These are phyloP conservation scores for Syrphus vitripennis DNA, from an alignment of 2,888 invertebrate genomes.

Conservation along the genomic window DNA sequence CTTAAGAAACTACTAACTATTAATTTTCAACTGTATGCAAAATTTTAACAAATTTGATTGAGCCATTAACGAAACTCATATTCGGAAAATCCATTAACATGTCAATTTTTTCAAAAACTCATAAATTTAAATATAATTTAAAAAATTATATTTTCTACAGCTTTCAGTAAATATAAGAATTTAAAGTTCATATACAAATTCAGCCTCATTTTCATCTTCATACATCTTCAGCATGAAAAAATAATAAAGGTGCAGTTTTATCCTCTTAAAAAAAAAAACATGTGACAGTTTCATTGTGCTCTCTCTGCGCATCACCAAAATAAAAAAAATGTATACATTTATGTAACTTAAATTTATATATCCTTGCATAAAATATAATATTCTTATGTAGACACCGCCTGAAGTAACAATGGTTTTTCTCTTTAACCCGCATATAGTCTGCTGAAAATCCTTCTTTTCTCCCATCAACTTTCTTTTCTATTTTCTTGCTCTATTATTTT, in stretches of 20 bases:
- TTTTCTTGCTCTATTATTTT: neutral
- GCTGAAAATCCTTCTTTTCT: neutral
- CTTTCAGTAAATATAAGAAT: no score
- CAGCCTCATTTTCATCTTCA: neutral
- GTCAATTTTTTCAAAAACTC: no score
- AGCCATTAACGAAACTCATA: no score
- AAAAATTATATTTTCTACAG: neutral
- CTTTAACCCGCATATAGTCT: neutral
- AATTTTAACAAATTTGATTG: no score
- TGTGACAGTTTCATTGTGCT: conserved; percentile 6
- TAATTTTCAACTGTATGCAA: no score
- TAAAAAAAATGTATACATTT: neutral
- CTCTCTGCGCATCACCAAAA: neutral
- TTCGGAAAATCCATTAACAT: no score
- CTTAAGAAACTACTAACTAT: no score
- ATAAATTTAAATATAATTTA: no score
- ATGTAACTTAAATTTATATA: neutral
- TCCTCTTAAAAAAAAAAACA: neutral
- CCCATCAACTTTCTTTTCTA: neutral
- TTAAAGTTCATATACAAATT: neutral
- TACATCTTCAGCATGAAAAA: neutral
- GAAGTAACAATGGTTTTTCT: conserved; percentile 23
- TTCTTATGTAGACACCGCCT: conserved; percentile 52
- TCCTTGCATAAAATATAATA: no score
- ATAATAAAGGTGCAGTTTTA: neutral